phyloP scores from a whole-genome alignment of 2,888 invertebrate genomes.

The Biston betularia region DNA sequence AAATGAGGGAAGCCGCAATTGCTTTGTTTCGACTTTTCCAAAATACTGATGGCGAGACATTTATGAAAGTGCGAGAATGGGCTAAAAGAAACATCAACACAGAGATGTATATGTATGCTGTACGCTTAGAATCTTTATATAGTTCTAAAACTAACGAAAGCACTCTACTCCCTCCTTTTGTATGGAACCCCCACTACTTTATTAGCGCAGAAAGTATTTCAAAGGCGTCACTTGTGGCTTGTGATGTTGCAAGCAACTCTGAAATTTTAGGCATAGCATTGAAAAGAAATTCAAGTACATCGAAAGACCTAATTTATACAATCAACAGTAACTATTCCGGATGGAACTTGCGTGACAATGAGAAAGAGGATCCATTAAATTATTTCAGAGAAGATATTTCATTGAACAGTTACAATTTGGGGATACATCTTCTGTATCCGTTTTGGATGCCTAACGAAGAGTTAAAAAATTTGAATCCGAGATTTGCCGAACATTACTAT shows the following conservation, averaged over 20 bases:
- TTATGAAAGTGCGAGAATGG: constrained; percentile 68
- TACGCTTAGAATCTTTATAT: constrained; percentile 74
- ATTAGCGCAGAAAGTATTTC: constrained; percentile 71
- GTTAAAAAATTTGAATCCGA: constrained; percentile 65
- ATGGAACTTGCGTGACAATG: constrained; percentile 80
- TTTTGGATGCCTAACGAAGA: constrained; percentile 86
- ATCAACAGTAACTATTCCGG: constrained; percentile 77
- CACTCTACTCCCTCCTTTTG: constrained; percentile 73
- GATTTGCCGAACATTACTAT: constrained; percentile 74
- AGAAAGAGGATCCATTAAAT: constrained; percentile 81
- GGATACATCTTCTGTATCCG: constrained; percentile 84
- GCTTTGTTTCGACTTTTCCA: constrained; percentile 75
- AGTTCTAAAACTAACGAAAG: constrained; percentile 56
- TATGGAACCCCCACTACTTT: constrained; percentile 76
- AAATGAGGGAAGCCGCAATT: constrained; percentile 77
- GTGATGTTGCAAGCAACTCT: constrained; percentile 49
- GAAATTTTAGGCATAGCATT: constrained; percentile 23
- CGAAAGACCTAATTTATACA: constrained; percentile 54
- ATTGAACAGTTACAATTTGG: constrained; percentile 86
- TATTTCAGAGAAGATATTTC: constrained; percentile 89
- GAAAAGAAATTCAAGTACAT: constrained; percentile 28
- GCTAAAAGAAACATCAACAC: constrained; percentile 75
- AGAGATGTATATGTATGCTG: constrained; percentile 80
- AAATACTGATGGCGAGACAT: constrained; percentile 66
- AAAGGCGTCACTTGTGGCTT: constrained; percentile 67